Evolutionary conservation across 2,888 invertebrate genomes (phyloP), one percentile per base, ranked within the genome.

Genomic region (Leptinotarsa rubiginosa): DNA sequence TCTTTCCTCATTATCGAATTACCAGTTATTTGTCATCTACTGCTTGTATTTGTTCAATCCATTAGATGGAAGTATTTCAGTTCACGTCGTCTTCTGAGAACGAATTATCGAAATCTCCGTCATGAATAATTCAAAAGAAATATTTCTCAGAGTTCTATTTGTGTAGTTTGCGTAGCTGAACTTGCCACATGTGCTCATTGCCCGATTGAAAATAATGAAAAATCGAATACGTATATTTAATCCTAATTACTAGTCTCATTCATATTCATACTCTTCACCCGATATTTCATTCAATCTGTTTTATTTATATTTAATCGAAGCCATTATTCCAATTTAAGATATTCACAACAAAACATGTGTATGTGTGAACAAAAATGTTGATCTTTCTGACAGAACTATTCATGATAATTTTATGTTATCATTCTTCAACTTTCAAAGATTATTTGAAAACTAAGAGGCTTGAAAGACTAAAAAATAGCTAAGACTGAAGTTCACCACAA

Each of bases 31-130:
- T 62, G 41, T 41, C 62, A 31, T 62, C 62, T 31, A n/a, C 31
- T 62, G 62, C 31, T n/a, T n/a, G 10, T 41, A 62, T 62, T 62
- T 62, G 62, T 31, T 16, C 5, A 62, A 62, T 25, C 62, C n/a
- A 62, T 62, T 41, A 41, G 62, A 31, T 31, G 3, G 31, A 31
- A 41, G 12, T 5, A 31, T 62, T 62, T 41, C 41, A 62, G 62
- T 62, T n/a, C 62, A 62, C 41, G 25, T 41, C 41, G 41, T 62
- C 10, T 62, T 62, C 62, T 62, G n/a, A 62, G 62, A 62, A 62
- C 62, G 18, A 62, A 62, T 62, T 62, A 62, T 62, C 62, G n/a
- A 62, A 62, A 62, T 41, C 16, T 62, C 12, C 16, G 62, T 62
- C 31, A 62, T 62, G 62, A 62, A 62, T 62, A 31, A 62, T 62